phyloP scores from a whole-genome alignment of 1,140 invertebrate species.

The Dolichoris vasculosae region DNA sequence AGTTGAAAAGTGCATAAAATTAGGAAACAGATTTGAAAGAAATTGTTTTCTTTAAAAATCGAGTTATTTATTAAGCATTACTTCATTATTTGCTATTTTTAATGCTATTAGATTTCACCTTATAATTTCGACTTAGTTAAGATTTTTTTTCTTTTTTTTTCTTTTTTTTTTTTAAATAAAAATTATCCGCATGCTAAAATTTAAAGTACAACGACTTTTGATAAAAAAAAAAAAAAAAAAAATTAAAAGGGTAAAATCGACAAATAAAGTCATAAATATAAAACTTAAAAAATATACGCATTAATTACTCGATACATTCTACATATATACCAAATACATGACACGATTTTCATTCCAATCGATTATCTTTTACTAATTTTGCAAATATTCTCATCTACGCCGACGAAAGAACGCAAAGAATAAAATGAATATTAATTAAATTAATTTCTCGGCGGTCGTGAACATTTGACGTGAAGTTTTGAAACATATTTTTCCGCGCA shows the following conservation, averaged over 20 bases:
- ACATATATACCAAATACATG: too few species aligned
- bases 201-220: too few species aligned
- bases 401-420: neutral
- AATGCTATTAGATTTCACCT: neutral
- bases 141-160: too few species aligned
- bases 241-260: conserved; percentile 5
- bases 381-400: too few species aligned
- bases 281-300: too few species aligned
- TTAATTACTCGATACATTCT: neutral
- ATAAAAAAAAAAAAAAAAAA: neutral
- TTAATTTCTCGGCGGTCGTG: neutral
- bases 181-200: too few species aligned
- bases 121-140: neutral
- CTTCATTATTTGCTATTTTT: neutral
- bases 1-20: neutral
- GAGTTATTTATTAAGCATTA: neutral
- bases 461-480: neutral
- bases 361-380: neutral
- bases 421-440: neutral
- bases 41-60: neutral
- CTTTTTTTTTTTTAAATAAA: too few species aligned
- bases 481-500: neutral
- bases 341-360: neutral
- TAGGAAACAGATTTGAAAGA: neutral
- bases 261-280: too few species aligned